phyloP scores from a whole-genome alignment of 2,888 invertebrate species.

The Selenia dentaria region DNA sequence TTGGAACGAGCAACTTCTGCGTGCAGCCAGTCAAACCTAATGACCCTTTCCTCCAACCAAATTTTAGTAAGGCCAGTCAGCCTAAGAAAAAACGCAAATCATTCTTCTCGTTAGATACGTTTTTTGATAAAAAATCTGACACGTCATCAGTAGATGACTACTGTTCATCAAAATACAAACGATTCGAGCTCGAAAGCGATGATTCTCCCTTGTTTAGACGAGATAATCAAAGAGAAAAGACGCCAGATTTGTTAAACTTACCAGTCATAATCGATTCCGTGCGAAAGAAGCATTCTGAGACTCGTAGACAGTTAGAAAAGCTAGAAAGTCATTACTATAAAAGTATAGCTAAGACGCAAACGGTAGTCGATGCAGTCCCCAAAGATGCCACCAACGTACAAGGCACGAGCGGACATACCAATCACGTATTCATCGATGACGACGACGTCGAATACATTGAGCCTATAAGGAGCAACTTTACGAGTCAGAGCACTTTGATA shows the following conservation, averaged over 20 bases:
- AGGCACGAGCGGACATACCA: slow-evolving; percentile 72
- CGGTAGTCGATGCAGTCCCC: slow-evolving; percentile 74
- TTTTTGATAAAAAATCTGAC: slow-evolving; percentile 80
- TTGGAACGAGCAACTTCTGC: slow-evolving; percentile 70
- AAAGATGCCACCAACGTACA: slow-evolving; percentile 74
- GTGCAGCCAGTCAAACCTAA: slow-evolving; percentile 60
- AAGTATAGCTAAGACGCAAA: slow-evolving; percentile 64
- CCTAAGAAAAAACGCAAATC: slow-evolving; percentile 80
- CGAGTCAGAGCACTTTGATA: slow-evolving; percentile 78
- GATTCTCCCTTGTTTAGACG: slow-evolving; percentile 76
- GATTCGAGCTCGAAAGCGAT: slow-evolving; percentile 79
- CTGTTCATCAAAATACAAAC: slow-evolving; percentile 80
- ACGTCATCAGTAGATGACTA: slow-evolving; percentile 79
- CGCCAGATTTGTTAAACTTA: slow-evolving; percentile 75
- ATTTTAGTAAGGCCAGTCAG: slow-evolving; percentile 68
- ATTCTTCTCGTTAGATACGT: slow-evolving; percentile 80
- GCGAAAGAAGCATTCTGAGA: slow-evolving; percentile 73
- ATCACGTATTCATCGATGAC: slow-evolving; percentile 63
- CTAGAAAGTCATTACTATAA: slow-evolving; percentile 78
- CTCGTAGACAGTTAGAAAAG: slow-evolving; percentile 75
- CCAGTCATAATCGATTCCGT: slow-evolving; percentile 78
- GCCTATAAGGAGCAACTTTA: slow-evolving; percentile 77
- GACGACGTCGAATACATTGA: slow-evolving; percentile 81
- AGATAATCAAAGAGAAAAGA: slow-evolving; percentile 63
- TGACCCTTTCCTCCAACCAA: slow-evolving; percentile 60